A percentile compares a stretch with the other conserved stretches of the same genome.
These are phyloP conservation scores for Coregonus suidteri DNA, from an alignment of 2,797 vertebrate genomes.

Conservation along the genomic window DNA sequence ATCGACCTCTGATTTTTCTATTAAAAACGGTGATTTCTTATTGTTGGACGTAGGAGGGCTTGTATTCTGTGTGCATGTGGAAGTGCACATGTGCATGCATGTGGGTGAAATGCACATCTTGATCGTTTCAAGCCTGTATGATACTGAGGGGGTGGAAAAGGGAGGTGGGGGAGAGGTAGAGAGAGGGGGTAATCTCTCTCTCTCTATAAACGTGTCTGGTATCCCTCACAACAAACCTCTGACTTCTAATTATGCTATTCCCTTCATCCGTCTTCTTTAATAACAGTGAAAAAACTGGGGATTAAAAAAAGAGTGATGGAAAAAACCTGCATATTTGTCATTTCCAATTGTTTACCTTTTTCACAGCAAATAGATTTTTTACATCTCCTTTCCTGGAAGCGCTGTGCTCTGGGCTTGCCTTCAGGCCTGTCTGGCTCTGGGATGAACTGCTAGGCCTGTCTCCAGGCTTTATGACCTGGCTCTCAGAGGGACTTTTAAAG, in stretches of 20 bases:
- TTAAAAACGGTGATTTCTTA: constrained; percentile 19
- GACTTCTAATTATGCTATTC: constrained; percentile 56
- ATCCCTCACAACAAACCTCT: constrained; percentile 59
- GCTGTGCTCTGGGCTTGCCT: constrained; percentile 61
- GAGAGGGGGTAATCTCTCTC: too few species aligned
- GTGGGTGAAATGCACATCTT: constrained; percentile 4
- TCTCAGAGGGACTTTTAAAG: constrained; percentile 80
- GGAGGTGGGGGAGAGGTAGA: background rate
- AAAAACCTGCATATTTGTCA: constrained; percentile 80
- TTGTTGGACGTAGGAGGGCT: constrained; percentile 12
- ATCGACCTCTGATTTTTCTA: too few species aligned
- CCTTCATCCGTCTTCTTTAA: constrained; percentile 69
- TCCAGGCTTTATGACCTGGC: constrained; percentile 77
- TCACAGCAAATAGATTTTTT: constrained; percentile 84
- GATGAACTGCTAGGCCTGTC: constrained; percentile 37
- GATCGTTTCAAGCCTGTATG: constrained; percentile 40
- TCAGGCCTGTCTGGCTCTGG: too few species aligned
- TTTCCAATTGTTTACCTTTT: constrained; percentile 84
- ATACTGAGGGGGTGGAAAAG: constrained; percentile 22
- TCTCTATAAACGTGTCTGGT: constrained; percentile 48
- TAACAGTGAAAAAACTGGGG: constrained; percentile 62
- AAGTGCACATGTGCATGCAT: constrained; percentile 25
- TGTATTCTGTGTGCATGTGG: constrained; percentile 17
- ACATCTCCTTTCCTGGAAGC: constrained; percentile 84
- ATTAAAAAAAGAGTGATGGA: constrained; percentile 21